Evolutionary conservation across 2,797 vertebrate genomes (phyloP).

Genomic region (Phoxinus dragarum): DNA sequence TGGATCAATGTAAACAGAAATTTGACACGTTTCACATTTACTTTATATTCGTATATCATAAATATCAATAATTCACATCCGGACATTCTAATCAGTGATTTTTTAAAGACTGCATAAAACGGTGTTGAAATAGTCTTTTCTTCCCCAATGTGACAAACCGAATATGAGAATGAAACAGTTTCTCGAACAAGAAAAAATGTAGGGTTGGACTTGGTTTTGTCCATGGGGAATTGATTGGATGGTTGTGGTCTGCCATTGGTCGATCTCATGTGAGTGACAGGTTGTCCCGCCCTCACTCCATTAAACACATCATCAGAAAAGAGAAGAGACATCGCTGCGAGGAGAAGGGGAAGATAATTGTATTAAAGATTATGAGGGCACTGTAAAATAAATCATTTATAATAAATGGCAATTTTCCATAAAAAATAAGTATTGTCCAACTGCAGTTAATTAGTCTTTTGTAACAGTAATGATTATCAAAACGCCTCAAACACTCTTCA

Average conservation of each 20-base stretch:
- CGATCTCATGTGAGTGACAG: neutral
- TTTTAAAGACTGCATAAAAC: neutral
- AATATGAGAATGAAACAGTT: neutral
- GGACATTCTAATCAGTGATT: neutral
- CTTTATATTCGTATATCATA: too few species aligned
- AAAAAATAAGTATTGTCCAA: neutral
- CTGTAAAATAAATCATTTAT: neutral
- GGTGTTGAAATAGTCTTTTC: neutral
- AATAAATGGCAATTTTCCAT: neutral
- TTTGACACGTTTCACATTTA: neutral
- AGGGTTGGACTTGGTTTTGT: neutral
- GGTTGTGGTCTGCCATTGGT: neutral
- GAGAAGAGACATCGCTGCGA: neutral
- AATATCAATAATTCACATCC: neutral
- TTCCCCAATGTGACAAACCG: neutral
- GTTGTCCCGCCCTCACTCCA: neutral
- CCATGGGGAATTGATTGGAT: neutral
- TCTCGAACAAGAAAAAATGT: neutral
- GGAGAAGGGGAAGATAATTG: neutral
- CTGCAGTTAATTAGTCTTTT: conserved; percentile 49
- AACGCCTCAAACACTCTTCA: conserved; percentile 13
- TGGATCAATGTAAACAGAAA: neutral
- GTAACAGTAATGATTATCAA: conserved; percentile 38
- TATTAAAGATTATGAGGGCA: neutral
- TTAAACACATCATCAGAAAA: neutral